Conservation (phyloP, 2,888 invertebrate species). For the Athalia cordata region DNA sequence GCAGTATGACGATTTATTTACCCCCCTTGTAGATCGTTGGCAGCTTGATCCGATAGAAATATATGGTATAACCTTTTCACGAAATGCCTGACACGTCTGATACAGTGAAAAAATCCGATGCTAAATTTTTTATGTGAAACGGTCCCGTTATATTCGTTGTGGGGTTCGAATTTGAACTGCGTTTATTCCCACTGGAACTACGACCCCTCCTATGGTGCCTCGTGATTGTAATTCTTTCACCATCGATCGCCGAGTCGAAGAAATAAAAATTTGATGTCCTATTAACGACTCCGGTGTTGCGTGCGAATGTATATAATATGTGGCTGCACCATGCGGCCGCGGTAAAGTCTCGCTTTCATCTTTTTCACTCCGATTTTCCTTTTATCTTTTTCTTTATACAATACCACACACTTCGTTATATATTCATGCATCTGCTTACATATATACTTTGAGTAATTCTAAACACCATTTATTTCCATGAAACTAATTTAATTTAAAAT, state of each 20-base stretch:
- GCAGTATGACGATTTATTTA: too few species aligned
- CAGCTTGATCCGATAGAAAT: too few species aligned
- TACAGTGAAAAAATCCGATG: conserved; percentile 13
- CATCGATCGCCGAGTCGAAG: conserved; percentile 18
- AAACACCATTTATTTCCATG: not conserved
- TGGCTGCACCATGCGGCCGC: not conserved
- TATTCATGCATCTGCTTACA: not conserved
- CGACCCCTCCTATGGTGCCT: not conserved
- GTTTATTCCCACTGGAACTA: conserved; percentile 30
- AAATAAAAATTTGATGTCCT: conserved; percentile 32
- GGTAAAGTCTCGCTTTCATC: not conserved
- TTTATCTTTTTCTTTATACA: not conserved
- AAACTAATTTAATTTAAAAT: conserved; percentile 2
- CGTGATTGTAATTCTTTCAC: conserved; percentile 12
- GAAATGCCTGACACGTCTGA: conserved; percentile 3
- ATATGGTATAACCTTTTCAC: not conserved
- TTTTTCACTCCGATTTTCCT: not conserved
- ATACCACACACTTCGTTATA: not conserved
- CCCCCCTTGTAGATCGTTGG: too few species aligned
- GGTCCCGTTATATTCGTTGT: too few species aligned
- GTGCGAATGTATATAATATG: not conserved
- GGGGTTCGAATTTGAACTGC: conserved; percentile 14
- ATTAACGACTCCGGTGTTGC: conserved; percentile 22
- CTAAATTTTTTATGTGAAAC: conserved; percentile 2
- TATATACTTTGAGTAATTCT: not conserved